Conservation (phyloP, 2,797 vertebrate species). For the Vireo griseus region DNA sequence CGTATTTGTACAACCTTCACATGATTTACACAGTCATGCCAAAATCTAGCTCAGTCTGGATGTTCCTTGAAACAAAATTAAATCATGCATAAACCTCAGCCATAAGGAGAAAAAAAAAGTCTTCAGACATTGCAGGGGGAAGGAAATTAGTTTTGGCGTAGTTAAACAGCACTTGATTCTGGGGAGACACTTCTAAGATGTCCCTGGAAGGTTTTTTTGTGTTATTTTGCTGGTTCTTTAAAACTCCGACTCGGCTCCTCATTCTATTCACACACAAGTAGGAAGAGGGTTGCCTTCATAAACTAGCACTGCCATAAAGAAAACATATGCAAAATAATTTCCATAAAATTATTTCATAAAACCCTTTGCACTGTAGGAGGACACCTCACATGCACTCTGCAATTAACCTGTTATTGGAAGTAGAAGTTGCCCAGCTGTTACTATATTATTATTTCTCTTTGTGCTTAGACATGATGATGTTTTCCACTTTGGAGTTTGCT, state of each 20-base stretch:
- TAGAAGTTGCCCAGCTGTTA: background rate
- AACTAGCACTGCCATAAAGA: background rate
- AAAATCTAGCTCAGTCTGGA: background rate
- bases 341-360: background rate
- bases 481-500: background rate
- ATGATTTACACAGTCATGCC: accelerated
- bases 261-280: background rate
- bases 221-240: background rate
- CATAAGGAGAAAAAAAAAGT: background rate
- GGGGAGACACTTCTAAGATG: accelerated
- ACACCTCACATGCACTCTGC: background rate
- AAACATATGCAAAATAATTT: background rate
- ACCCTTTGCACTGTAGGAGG: background rate
- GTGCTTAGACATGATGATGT: background rate
- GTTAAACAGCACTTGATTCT: background rate
- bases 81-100: background rate
- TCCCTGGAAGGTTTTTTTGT: background rate
- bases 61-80: background rate
- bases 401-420: background rate
- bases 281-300: background rate
- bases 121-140: background rate
- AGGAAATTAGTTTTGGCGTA: background rate
- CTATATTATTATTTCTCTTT: background rate
- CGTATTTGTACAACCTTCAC: accelerated
- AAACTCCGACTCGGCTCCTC: background rate